phyloP scores from a whole-genome alignment of 2,888 invertebrate species.

The Magallana nippona region DNA sequence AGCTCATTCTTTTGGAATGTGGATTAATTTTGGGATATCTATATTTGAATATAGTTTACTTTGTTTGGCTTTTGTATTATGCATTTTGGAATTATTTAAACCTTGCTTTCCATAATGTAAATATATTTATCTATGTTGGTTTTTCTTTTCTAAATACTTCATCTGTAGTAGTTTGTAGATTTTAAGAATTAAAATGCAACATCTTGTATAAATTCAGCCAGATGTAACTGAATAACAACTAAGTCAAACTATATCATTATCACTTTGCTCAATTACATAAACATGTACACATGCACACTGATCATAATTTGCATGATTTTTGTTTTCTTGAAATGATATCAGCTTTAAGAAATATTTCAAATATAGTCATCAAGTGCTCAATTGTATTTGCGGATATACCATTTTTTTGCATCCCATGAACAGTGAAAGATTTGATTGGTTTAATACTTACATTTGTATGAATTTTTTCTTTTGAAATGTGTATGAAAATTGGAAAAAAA shows the following conservation, averaged over 20 bases:
- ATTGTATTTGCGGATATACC: neutral
- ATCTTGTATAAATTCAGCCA: neutral
- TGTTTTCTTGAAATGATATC: neutral
- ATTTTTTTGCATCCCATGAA: neutral
- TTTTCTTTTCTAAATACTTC: neutral
- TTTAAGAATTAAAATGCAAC: neutral
- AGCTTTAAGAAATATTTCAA: conserved; percentile 9
- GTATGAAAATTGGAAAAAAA: neutral
- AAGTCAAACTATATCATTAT: conserved; percentile 10
- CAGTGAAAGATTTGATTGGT: neutral
- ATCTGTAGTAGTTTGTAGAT: neutral
- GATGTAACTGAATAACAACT: neutral
- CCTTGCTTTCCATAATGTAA: conserved; percentile 18
- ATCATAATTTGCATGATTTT: conserved; percentile 16
- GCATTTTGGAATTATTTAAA: conserved; percentile 5
- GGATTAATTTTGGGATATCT: conserved; percentile 12
- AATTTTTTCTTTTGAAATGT: neutral
- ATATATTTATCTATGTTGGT: conserved; percentile 13
- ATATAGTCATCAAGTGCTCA: neutral
- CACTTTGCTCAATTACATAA: conserved; percentile 25
- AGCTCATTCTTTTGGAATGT: conserved; percentile 31
- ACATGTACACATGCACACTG: conserved; percentile 1
- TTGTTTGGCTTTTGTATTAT: conserved; percentile 27
- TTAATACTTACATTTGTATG: neutral
- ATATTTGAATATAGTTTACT: conserved; percentile 1